Percentiles rank a stretch among this genome's conserved stretches.
phyloP scores from a whole-genome alignment of 2,113 vertebrate species.

The Esox niger region DNA sequence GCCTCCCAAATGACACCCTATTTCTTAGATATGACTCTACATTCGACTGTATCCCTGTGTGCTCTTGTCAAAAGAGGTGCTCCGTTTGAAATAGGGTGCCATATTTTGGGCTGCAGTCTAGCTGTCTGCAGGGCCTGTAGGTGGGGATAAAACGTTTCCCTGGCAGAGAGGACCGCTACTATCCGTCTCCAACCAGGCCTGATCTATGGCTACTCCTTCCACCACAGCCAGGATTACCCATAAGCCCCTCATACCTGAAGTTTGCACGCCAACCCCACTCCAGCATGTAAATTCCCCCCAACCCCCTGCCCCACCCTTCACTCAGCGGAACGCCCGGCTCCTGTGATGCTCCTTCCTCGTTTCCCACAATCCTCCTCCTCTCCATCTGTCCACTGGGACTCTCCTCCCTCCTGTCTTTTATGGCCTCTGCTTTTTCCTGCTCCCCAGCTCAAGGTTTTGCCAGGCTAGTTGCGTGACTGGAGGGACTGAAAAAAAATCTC shows the following conservation, averaged over 20 bases:
- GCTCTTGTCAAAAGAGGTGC: too few species aligned
- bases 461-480: conserved; percentile 80
- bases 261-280: conserved; percentile 54
- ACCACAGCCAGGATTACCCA: conserved; percentile 58
- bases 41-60: too few species aligned
- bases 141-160: conserved; percentile 41
- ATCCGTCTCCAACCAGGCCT: conserved; percentile 55
- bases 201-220: conserved; percentile 37
- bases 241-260: conserved; percentile 62
- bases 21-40: too few species aligned
- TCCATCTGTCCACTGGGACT: conserved; percentile 50
- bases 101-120: conserved; percentile 1
- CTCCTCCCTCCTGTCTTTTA: conserved; percentile 37
- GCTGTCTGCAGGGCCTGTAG: conserved; percentile 35
- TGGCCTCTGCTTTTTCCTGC: conserved; percentile 51
- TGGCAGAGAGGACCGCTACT: conserved; percentile 37
- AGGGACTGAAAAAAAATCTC: conserved; percentile 71
- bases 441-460: conserved; percentile 67
- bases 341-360: conserved; percentile 54
- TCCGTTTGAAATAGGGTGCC: too few species aligned
- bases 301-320: conserved; percentile 35
- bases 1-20: too few species aligned
- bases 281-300: too few species aligned
- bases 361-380: conserved; percentile 53
- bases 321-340: conserved; percentile 40